phyloP scores from a whole-genome alignment of 2,888 invertebrate genomes.

The Drosophila algonquin region DNA sequence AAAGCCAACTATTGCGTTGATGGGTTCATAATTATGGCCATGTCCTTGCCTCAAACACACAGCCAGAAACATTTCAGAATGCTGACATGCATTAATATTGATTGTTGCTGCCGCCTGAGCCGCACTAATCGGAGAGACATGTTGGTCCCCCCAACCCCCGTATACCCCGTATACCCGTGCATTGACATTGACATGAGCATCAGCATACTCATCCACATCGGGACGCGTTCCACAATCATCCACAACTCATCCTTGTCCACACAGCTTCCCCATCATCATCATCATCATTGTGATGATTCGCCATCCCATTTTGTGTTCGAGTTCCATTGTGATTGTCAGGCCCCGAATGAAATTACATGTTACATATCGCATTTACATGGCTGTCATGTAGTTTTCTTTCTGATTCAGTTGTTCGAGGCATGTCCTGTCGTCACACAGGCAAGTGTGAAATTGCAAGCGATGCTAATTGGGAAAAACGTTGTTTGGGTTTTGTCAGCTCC shows the following conservation, averaged over 20 bases:
- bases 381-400: constrained; percentile 31
- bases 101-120: constrained; percentile 45
- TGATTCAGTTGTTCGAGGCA: constrained; percentile 32
- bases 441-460: constrained; percentile 6
- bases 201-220: constrained; percentile 9
- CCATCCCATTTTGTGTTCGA: constrained; percentile 2
- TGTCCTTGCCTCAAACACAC: constrained; percentile 36
- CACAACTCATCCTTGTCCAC: constrained; percentile 34
- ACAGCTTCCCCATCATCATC: constrained; percentile 19
- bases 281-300: background rate
- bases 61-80: constrained; percentile 21
- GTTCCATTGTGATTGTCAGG: constrained; percentile 33
- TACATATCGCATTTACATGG: constrained; percentile 42
- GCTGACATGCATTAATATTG: constrained; percentile 50
- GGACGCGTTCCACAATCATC: constrained; percentile 27
- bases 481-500: background rate
- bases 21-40: constrained; percentile 37
- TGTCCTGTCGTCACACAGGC: constrained; percentile 1
- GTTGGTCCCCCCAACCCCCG: constrained; percentile 7
- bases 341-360: constrained; percentile 47
- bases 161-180: background rate
- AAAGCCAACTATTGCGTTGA: constrained; percentile 39
- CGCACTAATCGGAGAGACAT: constrained; percentile 44
- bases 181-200: constrained; percentile 11
- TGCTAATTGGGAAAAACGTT: constrained; percentile 14